phyloP scores from a whole-genome alignment of 2,797 vertebrate genomes.

The Poeciliopsis paucimaculata region DNA sequence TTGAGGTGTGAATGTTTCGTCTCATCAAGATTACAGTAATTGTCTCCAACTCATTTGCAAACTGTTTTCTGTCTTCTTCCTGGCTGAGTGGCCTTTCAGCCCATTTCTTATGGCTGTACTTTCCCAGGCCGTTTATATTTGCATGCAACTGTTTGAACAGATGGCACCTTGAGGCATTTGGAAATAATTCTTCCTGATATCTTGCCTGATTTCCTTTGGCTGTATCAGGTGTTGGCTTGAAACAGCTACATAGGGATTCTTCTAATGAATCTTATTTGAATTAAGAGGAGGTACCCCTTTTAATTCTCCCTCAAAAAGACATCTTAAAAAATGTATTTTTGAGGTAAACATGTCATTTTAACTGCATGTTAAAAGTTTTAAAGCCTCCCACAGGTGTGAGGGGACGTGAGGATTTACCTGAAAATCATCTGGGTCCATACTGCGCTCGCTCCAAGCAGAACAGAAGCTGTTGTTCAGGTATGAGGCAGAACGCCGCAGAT shows the following conservation, averaged over 20 bases:
- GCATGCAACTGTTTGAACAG: not conserved
- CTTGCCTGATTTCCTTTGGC: not conserved
- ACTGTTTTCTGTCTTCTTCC: not conserved
- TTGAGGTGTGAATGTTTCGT: not conserved
- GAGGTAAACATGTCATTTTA: not conserved
- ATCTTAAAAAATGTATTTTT: not conserved
- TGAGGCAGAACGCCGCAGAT: constrained; percentile 85
- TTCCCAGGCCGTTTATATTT: not conserved
- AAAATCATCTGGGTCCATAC: constrained; percentile 94
- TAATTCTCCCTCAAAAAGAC: no score
- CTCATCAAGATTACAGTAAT: not conserved
- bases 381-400: constrained; percentile 48
- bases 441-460: constrained; percentile 92
- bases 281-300: no score
- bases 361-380: constrained; percentile 15
- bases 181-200: not conserved
- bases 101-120: not conserved
- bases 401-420: constrained; percentile 82
- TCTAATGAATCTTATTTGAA: not conserved
- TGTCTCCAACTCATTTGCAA: not conserved
- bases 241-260: not conserved
- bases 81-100: not conserved
- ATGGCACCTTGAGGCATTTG: not conserved
- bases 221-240: not conserved
- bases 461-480: constrained; percentile 91